Conservation (phyloP, 2,113 vertebrate genomes). For the Hippocampus zosterae region DNA sequence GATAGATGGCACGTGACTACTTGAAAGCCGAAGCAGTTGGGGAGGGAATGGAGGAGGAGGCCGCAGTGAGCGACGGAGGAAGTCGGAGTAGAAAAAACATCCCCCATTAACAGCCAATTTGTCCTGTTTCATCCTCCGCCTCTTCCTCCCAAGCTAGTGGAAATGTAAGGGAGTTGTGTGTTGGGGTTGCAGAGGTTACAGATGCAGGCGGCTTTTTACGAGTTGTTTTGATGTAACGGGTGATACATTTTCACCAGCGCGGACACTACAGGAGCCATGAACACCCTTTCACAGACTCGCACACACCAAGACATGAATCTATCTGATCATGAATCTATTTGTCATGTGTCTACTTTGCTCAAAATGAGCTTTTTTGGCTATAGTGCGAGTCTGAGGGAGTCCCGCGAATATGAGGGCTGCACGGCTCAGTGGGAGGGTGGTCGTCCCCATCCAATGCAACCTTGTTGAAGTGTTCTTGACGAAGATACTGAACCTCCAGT, state of each 20-base stretch:
- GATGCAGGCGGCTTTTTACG: constrained; percentile 4
- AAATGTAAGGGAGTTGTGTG: neutral
- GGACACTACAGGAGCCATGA: neutral
- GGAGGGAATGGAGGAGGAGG: neutral
- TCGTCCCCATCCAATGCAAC: too few relatives aligned
- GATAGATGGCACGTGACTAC: neutral
- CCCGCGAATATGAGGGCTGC: neutral
- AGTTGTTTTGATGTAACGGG: neutral
- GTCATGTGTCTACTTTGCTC: constrained; percentile 5
- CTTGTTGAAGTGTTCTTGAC: too few relatives aligned
- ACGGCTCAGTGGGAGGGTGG: too few relatives aligned
- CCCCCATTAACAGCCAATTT: constrained; percentile 1
- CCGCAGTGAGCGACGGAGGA: neutral
- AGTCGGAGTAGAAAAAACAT: constrained; percentile 1
- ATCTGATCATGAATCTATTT: constrained; percentile 11
- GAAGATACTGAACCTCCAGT: too few relatives aligned
- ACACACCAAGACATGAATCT: constrained; percentile 8
- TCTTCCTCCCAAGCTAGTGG: neutral
- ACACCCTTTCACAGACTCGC: constrained; percentile 5
- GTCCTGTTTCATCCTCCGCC: neutral
- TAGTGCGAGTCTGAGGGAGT: neutral
- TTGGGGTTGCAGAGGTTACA: neutral
- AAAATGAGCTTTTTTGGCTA: neutral
- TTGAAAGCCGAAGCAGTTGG: neutral
- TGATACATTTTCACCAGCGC: constrained; percentile 3